Base-by-base conservation (phyloP, 2,113 vertebrate genomes). In the Ceyx melanurus region DNA sequence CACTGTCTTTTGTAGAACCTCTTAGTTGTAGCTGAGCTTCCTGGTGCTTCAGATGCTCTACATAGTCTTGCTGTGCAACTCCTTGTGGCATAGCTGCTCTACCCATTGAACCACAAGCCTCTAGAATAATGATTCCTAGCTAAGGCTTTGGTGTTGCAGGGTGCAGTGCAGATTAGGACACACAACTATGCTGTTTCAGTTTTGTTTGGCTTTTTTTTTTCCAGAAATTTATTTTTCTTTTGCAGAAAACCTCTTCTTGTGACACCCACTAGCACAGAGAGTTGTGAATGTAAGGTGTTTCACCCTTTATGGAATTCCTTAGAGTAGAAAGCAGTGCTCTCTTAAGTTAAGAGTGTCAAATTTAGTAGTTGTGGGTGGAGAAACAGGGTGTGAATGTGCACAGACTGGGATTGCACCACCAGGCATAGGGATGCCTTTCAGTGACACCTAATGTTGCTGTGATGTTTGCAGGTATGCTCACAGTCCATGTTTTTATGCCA, bases 41-140 rank as follows among this genome's bases (percentile, higher is more conserved):
- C 61, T 5, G 6, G 50, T 3, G 5, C 61, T 23, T 28, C 78
- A 72, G 53, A 35, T 67, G 50, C 10, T 13, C 28, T 48, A 5
- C 37, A 2, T 0, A 3, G 29, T 57, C 54, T 20, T 29, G 43
- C 72, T 28, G 6, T 53, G 11, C 46, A 33, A 10, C 68, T 26
- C 13, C 0, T 1, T 5, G 35, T 33, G 48, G 58, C 53, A 43
- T 23, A 56, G 46, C 37, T 73, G 75, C 26, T 50, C 4, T 0
- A 0, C 5, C 5, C 2, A 3, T 29, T 28, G 68, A 43, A 40
- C 56, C 65, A 35, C 33, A 33, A 62, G 10, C 48, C 53, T 35
- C 57, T 89, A 87, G 17, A 84, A 35, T 67, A 3, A 70, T n/a
- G n/a, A 45, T 74, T 78, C 57, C 46, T 70, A 13, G 33, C 28